Percentiles rank a stretch among this genome's conserved stretches.
Evolutionary conservation across 2,113 vertebrate genomes (phyloP).

Genomic region (Athene cunicularia): DNA sequence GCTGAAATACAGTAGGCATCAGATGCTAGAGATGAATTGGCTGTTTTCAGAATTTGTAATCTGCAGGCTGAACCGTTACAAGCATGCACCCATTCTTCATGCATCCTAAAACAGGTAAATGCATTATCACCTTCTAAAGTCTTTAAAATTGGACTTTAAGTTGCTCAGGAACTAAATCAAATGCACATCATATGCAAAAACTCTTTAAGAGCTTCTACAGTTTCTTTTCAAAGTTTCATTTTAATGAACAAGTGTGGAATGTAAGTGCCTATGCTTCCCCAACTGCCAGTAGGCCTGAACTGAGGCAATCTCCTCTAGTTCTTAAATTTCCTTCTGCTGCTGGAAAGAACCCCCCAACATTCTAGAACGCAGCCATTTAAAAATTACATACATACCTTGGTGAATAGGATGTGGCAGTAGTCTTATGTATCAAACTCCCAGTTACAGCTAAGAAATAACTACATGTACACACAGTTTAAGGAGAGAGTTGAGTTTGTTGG

Average conservation of each 20-base stretch:
- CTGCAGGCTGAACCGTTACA: background rate
- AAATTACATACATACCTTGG: background rate
- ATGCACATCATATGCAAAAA: background rate
- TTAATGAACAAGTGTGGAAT: background rate
- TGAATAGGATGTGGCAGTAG: background rate
- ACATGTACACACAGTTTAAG: background rate
- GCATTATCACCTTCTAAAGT: background rate
- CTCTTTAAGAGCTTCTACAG: background rate
- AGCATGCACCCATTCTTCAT: background rate
- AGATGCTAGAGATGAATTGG: background rate
- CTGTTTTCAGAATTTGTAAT: no score
- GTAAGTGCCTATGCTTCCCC: rapidly evolving
- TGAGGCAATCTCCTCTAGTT: background rate
- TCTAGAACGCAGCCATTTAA: background rate
- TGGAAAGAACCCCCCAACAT: background rate
- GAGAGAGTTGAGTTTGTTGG: background rate
- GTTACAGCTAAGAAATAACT: background rate
- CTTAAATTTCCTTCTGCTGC: background rate
- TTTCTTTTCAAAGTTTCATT: background rate
- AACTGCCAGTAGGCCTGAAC: background rate
- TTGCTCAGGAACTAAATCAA: background rate
- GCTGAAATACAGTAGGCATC: background rate
- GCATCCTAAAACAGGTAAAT: background rate
- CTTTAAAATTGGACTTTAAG: background rate
- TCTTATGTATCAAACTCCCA: no score